Evolutionary conservation across 2,888 invertebrate genomes (phyloP).

Genomic region (Drosophila maculinotata): DNA sequence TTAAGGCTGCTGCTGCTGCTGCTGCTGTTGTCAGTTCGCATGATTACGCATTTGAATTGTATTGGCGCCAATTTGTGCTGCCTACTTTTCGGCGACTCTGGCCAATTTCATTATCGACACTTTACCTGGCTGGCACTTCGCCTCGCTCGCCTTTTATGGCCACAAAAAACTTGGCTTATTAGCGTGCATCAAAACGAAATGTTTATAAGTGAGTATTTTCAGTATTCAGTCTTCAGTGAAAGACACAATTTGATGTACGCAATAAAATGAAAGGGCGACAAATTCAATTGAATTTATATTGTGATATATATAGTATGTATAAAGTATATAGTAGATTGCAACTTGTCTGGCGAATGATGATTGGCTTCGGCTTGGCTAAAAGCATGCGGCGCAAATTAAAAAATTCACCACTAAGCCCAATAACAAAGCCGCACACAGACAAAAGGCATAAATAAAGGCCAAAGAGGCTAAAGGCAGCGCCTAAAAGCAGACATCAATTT

Average conservation of each 20-base stretch:
- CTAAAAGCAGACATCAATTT: constrained; percentile 78
- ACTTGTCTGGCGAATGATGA: constrained; percentile 66
- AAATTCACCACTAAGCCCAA: constrained; percentile 69
- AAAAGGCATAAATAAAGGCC: constrained; percentile 74
- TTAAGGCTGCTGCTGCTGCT: constrained; percentile 8
- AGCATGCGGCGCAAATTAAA: constrained; percentile 52
- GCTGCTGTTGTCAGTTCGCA: constrained; percentile 51
- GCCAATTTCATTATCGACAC: constrained; percentile 56
- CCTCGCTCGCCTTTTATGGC: no score
- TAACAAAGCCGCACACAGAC: constrained; percentile 66
- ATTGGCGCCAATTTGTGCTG: constrained; percentile 49
- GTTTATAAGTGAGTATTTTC: constrained; percentile 30
- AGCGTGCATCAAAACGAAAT: constrained; percentile 34
- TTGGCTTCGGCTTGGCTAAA: constrained; percentile 59
- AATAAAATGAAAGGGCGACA: constrained; percentile 47
- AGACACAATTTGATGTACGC: constrained; percentile 31
- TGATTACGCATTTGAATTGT: constrained; percentile 79
- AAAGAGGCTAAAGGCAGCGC: constrained; percentile 55
- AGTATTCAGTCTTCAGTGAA: constrained; percentile 7
- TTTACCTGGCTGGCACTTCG: constrained; percentile 42
- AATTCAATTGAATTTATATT: constrained; percentile 62
- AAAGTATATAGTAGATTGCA: constrained; percentile 50
- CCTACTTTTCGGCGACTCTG: constrained; percentile 15
- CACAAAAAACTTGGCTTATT: constrained; percentile 44
- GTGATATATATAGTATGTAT: constrained; percentile 28